Evolutionary conservation across 2,888 invertebrate species (phyloP).

Genomic region (Drosophila suboccidentalis): DNA sequence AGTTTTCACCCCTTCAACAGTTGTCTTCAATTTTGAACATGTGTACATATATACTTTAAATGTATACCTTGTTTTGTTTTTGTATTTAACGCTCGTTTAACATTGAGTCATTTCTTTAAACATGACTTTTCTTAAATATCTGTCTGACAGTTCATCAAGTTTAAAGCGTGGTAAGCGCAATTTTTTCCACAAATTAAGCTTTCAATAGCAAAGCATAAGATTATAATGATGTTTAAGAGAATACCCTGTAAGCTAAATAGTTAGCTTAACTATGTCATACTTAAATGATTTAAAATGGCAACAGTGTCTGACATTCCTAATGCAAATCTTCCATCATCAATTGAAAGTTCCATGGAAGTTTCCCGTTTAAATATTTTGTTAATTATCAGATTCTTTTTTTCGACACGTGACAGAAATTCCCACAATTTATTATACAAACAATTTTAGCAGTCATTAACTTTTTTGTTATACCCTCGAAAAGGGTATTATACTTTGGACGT

Average conservation of each 20-base stretch:
- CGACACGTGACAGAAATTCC: slow-evolving; percentile 5
- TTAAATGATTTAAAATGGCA: not conserved
- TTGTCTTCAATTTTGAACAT: slow-evolving; percentile 5
- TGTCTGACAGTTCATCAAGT: slow-evolving; percentile 28
- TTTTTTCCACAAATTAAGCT: slow-evolving; percentile 22
- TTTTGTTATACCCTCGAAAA: not conserved
- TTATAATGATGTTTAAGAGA: not conserved
- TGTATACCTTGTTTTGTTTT: slow-evolving; percentile 28
- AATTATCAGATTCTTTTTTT: not conserved
- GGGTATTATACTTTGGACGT: too few species aligned
- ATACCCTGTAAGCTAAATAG: slow-evolving; percentile 12
- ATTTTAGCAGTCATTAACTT: slow-evolving; percentile 8
- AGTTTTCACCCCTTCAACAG: slow-evolving; percentile 18
- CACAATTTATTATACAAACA: slow-evolving; percentile 4
- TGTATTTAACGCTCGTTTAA: slow-evolving; percentile 32
- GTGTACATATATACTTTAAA: slow-evolving; percentile 5
- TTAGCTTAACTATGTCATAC: too few species aligned
- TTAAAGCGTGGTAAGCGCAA: slow-evolving; percentile 43
- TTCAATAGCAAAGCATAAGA: slow-evolving; percentile 5
- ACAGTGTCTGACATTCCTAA: not conserved
- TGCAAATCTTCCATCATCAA: not conserved
- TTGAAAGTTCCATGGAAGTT: not conserved
- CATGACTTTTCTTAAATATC: slow-evolving; percentile 64
- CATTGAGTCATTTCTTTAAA: slow-evolving; percentile 57
- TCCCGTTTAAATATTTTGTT: not conserved